A percentile compares a stretch with the other conserved stretches of the same genome.
These are phyloP conservation scores for Formicarius rufipectus DNA, from an alignment of 2,113 vertebrate genomes.

Conservation along the genomic window DNA sequence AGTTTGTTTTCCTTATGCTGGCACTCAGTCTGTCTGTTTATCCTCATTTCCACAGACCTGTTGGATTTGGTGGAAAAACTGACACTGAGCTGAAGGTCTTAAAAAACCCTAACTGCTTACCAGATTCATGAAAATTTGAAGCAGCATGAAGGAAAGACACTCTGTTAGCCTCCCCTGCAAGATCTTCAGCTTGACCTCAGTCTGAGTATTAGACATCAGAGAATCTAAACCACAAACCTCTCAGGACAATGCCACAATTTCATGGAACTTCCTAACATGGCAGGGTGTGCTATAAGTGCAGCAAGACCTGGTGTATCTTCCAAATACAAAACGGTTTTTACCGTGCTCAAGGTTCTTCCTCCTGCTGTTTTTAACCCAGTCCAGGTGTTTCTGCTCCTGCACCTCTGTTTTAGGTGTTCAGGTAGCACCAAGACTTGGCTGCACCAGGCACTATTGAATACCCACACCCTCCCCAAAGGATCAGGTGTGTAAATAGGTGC, in stretches of 20 bases:
- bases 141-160: not conserved
- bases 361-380: not conserved
- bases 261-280: not conserved
- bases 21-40: not conserved
- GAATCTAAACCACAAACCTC: not conserved
- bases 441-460: not conserved
- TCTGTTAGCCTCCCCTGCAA: not conserved
- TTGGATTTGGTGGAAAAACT: not conserved
- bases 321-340: not conserved
- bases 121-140: not conserved
- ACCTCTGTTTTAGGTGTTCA: not conserved
- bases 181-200: not conserved
- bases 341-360: not conserved
- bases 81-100: not conserved
- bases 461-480: not conserved
- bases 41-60: not conserved
- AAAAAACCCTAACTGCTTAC: not conserved
- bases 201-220: not conserved
- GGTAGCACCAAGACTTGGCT: not conserved
- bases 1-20: not conserved
- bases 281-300: not conserved
- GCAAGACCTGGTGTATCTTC: not conserved
- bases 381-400: not conserved
- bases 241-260: rapidly evolving
- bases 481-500: not conserved